Conservation (phyloP, 2,888 invertebrate species). For the Corbicula japonica region DNA sequence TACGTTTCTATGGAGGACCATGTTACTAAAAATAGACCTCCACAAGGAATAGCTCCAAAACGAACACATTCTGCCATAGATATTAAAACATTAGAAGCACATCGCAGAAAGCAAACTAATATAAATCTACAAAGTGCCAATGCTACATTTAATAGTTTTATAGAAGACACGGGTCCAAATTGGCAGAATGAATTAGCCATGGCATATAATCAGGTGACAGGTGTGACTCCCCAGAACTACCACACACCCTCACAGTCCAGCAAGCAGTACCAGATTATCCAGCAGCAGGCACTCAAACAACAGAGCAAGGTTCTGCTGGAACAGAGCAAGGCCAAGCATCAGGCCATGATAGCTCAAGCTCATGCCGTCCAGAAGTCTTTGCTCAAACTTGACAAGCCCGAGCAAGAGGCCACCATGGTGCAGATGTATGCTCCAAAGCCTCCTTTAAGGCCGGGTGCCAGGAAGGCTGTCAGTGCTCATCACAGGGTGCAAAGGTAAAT, state of each 20-base stretch:
- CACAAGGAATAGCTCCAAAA: conserved; percentile 62
- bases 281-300: conserved; percentile 79
- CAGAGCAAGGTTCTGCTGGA: conserved; percentile 82
- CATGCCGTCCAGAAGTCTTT: conserved; percentile 81
- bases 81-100: conserved; percentile 53
- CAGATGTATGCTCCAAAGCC: conserved; percentile 80
- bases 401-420: conserved; percentile 41
- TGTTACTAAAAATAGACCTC: conserved; percentile 67
- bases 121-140: conserved; percentile 79
- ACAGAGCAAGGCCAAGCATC: conserved; percentile 85
- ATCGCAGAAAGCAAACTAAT: conserved; percentile 67
- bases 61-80: conserved; percentile 56
- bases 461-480: conserved; percentile 71
- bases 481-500: conserved; percentile 79
- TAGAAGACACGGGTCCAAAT: conserved; percentile 73
- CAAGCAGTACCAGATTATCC: conserved; percentile 80
- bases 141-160: conserved; percentile 83
- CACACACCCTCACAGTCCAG: conserved; percentile 76
- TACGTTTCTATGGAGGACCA: conserved; percentile 73
- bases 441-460: conserved; percentile 74
- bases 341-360: conserved; percentile 85
- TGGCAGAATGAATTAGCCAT: conserved; percentile 78
- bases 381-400: conserved; percentile 37
- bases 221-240: conserved; percentile 77
- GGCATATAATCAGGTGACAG: conserved; percentile 81